Evolutionary conservation across 2,113 vertebrate species (phyloP), one percentile per base, ranked within the genome.

Genomic region (Halcyon senegalensis): DNA sequence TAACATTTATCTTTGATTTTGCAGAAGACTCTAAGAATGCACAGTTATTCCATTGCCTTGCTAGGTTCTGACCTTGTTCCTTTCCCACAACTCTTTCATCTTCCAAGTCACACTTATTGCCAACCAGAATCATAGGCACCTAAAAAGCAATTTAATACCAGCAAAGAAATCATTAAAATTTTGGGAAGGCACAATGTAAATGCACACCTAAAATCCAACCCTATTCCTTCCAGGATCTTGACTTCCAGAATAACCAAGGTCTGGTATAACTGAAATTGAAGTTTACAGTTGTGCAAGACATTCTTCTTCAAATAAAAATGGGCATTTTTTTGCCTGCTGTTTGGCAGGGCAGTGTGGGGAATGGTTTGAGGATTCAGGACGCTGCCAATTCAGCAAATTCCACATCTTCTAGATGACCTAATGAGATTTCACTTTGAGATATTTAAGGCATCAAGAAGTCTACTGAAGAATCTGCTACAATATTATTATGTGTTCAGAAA

Each of bases 1-100:
- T 99, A 98, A 99, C 99, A 94, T 99, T 99, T 98, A 99, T 99
- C 98, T 99, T 99, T 98, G 99, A 99, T 97, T 99, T 99, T 97
- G 99, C 99, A 86, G 99, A 99, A 81, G 99, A 99, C 96, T 99
- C 99, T 98, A 99, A 98, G 97, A 99, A 99, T 66, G 99, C 99
- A 97, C 99, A 99, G 97, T 99, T 99, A 98, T 99, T 99, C 99
- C 99, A 99, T 83, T 99, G 99, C 92, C 99, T 98, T 90, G 99
- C 99, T 96, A 99, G 98, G 93, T 99, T 99, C 78, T 99, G 98
- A 83, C 99, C 99, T 96, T 99, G 99, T 80, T 99, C 99, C 94
- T 99, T 99, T 96, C 99, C 99, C 98, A 99, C 99, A 97, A 99
- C 99, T 76, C 99, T 98, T 98, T 99, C 99, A 92, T 99, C 99